Base-by-base conservation (phyloP, 2,797 vertebrate species). In the Toxotes lorentzi region DNA sequence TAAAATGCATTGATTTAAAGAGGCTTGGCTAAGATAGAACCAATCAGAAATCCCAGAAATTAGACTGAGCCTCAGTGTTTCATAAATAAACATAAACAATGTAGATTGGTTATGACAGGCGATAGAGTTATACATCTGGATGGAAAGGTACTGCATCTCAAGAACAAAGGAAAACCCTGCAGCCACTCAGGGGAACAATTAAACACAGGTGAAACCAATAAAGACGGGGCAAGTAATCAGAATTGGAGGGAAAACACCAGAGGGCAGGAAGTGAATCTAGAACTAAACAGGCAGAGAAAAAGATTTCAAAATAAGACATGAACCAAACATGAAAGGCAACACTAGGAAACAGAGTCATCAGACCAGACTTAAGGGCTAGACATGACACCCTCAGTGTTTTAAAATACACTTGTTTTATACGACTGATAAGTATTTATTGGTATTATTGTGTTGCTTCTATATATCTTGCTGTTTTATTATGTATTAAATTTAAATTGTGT, bases 41-140 rank as follows among this genome's bases (percentile, higher is more conserved):
- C 3, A 0, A 65, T 77, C n/a, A 56, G 41, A 73, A 45, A 59
- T 73, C 66, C 77, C 70, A 63, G 70, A 79, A 81, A 87, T 76
- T 67, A 77, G 30, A 79, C 30, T 5, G 47, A 61, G 70, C 47
- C 51, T 48, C 32, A 72, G 70, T 32, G 64, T 62, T 80, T 79
- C 47, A 67, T 47, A 59, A 72, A 69, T 60, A 58, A 70, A 64
- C 80, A 77, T 73, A 60, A 68, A 84, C 81, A 45, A 79, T 63
- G 68, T 23, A 60, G 51, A 83, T 58, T 60, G 32, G 7, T 72
- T 58, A 21, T 51, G 72, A 68, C 61, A 69, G 48, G 45, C 0
- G 0, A 30, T 69, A 51, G 56, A 87, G 82, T 71, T 21, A 86
- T 61, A 50, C 14, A 70, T 67, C 27, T 65, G 30, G 56, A 76